A percentile compares a stretch with the other conserved stretches of the same genome.
Conservation (phyloP, 2,113 vertebrate genomes). For the Porphyrio hochstetteri region DNA sequence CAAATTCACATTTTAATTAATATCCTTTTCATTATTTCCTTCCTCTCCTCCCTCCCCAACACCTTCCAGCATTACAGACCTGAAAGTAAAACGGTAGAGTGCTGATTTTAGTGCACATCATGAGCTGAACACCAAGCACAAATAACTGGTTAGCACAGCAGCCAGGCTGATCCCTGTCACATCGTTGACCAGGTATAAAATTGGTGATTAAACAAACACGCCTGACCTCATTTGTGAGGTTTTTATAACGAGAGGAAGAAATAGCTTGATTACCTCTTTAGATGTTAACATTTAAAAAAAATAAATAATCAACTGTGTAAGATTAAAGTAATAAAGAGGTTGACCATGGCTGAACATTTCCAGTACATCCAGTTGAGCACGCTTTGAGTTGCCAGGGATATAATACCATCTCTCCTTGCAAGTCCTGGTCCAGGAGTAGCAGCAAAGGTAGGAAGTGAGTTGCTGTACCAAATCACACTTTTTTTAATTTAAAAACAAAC, state of each 20-base stretch:
- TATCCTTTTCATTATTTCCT: neutral
- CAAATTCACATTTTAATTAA: neutral
- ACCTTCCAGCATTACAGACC: neutral
- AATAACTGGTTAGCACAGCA: neutral
- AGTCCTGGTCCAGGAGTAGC: neutral
- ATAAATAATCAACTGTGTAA: fast-evolving
- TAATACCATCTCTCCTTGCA: neutral
- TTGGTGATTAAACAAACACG: neutral
- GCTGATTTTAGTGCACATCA: fast-evolving
- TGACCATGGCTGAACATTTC: neutral
- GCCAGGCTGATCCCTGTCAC: neutral
- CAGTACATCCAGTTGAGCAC: neutral
- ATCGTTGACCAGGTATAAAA: neutral
- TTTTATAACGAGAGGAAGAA: neutral
- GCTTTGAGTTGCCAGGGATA: neutral
- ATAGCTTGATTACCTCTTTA: neutral
- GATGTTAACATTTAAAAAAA: neutral
- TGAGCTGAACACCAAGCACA: neutral
- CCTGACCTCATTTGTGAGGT: neutral
- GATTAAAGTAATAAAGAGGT: neutral
- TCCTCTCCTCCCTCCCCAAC: fast-evolving
- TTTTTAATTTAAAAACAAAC: neutral
- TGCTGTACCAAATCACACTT: fast-evolving
- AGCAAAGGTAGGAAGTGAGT: neutral
- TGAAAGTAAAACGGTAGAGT: neutral